Conservation (phyloP, 2,888 invertebrate genomes). For the Hipparchia semele region DNA sequence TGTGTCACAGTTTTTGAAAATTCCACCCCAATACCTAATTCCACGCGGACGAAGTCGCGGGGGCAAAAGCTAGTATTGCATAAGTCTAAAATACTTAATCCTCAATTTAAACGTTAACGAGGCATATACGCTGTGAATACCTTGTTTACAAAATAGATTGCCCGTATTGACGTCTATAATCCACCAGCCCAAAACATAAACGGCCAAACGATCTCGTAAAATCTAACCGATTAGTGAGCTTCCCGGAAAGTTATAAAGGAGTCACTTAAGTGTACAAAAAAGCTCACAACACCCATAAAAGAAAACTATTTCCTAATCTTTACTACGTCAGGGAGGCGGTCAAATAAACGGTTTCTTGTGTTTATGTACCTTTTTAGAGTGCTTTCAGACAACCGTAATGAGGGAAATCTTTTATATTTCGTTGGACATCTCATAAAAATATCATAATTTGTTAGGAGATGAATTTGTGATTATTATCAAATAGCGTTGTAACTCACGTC, state of each 20-base stretch:
- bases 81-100: no score
- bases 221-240: conserved; percentile 18
- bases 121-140: no score
- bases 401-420: not conserved
- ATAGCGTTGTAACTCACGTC: no score
- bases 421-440: no score
- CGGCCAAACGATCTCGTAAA: conserved; percentile 13
- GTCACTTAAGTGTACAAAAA: conserved; percentile 17
- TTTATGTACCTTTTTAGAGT: not conserved
- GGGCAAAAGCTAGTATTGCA: no score
- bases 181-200: conserved; percentile 1
- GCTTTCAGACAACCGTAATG: not conserved
- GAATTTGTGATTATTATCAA: no score
- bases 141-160: not conserved
- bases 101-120: no score
- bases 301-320: conserved; percentile 21
- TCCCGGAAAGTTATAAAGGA: conserved; percentile 9
- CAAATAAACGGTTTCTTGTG: conserved; percentile 14
- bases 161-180: not conserved
- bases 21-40: no score
- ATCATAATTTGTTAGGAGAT: no score
- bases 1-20: no score
- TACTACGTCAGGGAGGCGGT: conserved; percentile 12
- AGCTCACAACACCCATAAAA: conserved; percentile 19
- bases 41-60: no score